A percentile compares a stretch with the other conserved stretches of the same genome.
Conservation (phyloP, 1,140 invertebrate species). For the Drosophila serrata region DNA sequence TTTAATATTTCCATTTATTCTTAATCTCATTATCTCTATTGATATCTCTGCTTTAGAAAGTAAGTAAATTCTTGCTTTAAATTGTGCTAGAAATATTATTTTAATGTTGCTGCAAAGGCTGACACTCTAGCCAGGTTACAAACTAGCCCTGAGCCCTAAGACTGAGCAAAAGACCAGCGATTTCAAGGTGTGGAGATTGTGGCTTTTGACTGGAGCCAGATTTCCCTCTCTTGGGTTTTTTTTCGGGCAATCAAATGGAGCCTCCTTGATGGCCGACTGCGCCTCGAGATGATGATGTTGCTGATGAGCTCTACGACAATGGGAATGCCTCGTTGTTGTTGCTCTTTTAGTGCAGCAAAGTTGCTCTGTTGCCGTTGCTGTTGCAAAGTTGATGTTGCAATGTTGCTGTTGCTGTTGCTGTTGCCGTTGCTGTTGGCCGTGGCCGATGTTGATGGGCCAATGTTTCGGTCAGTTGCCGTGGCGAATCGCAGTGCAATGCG, state of each 20-base stretch:
- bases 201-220: conserved; percentile 19
- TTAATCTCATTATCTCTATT: not conserved
- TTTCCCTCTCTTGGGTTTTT: conserved; percentile 38
- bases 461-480: conserved; percentile 80
- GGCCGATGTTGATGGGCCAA: conserved; percentile 67
- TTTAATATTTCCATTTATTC: not conserved
- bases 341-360: conserved; percentile 2
- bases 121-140: conserved; percentile 10
- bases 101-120: conserved; percentile 1
- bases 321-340: conserved; percentile 61
- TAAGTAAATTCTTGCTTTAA: not conserved
- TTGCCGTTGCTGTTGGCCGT: conserved; percentile 30
- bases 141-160: conserved; percentile 20
- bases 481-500: conserved; percentile 72
- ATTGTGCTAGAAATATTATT: not conserved
- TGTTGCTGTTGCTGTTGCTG: conserved; percentile 24
- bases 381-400: too few relatives aligned
- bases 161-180: not conserved
- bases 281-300: conserved; percentile 50
- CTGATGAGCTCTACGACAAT: conserved; percentile 59
- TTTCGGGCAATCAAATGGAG: conserved; percentile 53
- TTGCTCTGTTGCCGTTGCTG: conserved; percentile 26
- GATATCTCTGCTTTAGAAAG: conserved; percentile 8
- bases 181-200: conserved; percentile 53
- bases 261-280: conserved; percentile 47